Conservation (phyloP, 37 sponge, comb jelly and placozoan genomes). For the Oopsacas minuta region DNA sequence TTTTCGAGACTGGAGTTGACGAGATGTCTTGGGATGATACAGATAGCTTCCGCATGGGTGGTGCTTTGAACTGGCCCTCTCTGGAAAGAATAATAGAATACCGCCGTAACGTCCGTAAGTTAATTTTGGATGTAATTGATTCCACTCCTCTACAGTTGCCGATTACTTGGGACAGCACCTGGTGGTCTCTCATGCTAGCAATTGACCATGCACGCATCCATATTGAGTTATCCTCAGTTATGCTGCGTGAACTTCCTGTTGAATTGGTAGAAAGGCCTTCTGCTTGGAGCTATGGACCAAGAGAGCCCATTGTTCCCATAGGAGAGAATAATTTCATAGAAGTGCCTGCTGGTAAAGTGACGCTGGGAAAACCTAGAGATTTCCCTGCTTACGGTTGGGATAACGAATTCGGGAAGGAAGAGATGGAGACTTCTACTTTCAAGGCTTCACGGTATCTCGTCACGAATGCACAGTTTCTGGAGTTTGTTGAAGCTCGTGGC, state of each 20-base stretch:
- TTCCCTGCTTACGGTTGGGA: constrained; percentile 90
- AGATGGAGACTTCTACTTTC: constrained; percentile 64
- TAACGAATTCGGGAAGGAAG: constrained; percentile 61
- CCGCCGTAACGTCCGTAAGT: constrained; percentile 36
- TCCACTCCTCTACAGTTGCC: constrained; percentile 47
- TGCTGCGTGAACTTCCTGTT: constrained; percentile 65
- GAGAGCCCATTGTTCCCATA: constrained; percentile 24
- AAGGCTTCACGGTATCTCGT: constrained; percentile 52
- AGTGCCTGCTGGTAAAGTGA: constrained; percentile 37
- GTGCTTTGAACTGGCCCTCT: constrained; percentile 53
- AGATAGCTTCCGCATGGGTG: constrained; percentile 78
- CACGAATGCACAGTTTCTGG: constrained; percentile 62
- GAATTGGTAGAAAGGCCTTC: constrained; percentile 36
- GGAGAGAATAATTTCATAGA: constrained; percentile 46
- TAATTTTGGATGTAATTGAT: constrained; percentile 48
- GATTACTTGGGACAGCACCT: constrained; percentile 46
- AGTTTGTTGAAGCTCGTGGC: constrained; percentile 62
- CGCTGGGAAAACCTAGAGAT: constrained; percentile 55
- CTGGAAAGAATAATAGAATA: constrained; percentile 49
- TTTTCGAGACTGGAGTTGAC: constrained; percentile 87
- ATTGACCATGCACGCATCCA: constrained; percentile 40
- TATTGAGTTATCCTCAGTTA: constrained; percentile 65
- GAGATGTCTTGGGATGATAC: constrained; percentile 91
- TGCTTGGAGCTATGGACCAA: constrained; percentile 70
- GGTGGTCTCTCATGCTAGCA: constrained; percentile 31